phyloP scores from a whole-genome alignment of 1,140 invertebrate species.

The Parapsyche elsis region DNA sequence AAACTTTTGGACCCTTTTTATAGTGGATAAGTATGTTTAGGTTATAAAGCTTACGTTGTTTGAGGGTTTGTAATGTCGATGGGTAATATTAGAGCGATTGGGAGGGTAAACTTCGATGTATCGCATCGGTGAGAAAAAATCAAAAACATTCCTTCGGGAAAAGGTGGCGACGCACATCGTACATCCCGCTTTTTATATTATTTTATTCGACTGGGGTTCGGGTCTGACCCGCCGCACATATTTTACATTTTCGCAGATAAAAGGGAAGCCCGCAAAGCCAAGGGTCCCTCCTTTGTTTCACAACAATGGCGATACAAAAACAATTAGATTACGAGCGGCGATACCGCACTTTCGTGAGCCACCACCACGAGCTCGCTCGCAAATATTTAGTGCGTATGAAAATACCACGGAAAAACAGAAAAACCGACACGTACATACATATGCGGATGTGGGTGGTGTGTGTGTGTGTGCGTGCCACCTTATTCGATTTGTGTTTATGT shows the following conservation, averaged over 20 bases:
- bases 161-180: slow-evolving; percentile 4
- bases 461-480: not conserved
- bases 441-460: not conserved
- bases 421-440: not conserved
- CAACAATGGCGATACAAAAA: slow-evolving; percentile 56
- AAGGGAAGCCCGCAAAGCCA: slow-evolving; percentile 47
- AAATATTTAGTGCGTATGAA: slow-evolving; percentile 33
- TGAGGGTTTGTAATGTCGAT: too few species aligned
- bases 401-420: not conserved
- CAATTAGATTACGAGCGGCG: slow-evolving; percentile 51
- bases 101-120: too few species aligned
- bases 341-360: slow-evolving; percentile 41
- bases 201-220: slow-evolving; percentile 9
- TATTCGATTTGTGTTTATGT: slow-evolving; percentile 18
- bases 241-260: slow-evolving; percentile 46
- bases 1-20: too few species aligned
- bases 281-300: slow-evolving; percentile 50
- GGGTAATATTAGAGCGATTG: too few species aligned
- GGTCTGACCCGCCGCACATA: slow-evolving; percentile 30
- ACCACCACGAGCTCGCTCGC: not conserved
- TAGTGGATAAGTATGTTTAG: too few species aligned
- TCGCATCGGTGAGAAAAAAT: not conserved
- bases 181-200: not conserved
- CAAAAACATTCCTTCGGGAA: slow-evolving; percentile 15
- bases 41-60: too few species aligned